Base-by-base conservation (phyloP, 2,797 vertebrate genomes). In the Ceyx erithaca region DNA sequence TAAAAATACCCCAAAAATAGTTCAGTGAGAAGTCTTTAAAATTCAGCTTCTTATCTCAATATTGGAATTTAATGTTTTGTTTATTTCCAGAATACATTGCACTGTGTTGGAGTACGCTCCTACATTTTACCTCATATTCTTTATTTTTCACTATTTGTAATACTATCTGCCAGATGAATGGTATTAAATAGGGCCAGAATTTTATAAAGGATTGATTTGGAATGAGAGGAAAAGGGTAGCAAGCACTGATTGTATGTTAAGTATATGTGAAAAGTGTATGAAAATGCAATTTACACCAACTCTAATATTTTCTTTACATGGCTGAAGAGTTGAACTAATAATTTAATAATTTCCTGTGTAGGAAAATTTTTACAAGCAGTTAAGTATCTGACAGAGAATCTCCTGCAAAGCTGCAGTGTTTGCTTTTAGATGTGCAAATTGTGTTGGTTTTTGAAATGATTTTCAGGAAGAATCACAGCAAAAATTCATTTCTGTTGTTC, bases 341-440 rank as follows among this genome's bases (percentile, higher is more conserved):
- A 33, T 33, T 33, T 33, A 33, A 33, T 33, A 33, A 33, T 33
- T 33, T 33, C 33, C 33, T 33, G 33, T 33, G 33, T 57, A 69
- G 58, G 14, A 81, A 10, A 78, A 80, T 21, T 48, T 33, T 91
- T 90, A 66, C 22, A 87, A 93, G 48, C 51, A 75, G 59, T 77
- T 70, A 77, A 91, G 40, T 20, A 8, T 83, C 77, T 93, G 87
- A 92, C 37, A 87, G 52, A 72, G 37, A 52, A 67, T 25, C 10
- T 87, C 40, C n/a, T 71, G 43, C 12, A 54, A 88, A 30, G 19
- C 9, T 75, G 7, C 26, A 70, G 23, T 25, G 9, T 66, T 87
- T 77, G 30, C 49, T 90, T 92, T 88, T 94, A 93, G 96, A 79
- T 77, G 55, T 22, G 10, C 18, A 80, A 68, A 61, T 25, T 54